These are phyloP conservation scores for Pelobates cultripes DNA, from an alignment of 2,797 vertebrate species.

Conservation along the genomic window DNA sequence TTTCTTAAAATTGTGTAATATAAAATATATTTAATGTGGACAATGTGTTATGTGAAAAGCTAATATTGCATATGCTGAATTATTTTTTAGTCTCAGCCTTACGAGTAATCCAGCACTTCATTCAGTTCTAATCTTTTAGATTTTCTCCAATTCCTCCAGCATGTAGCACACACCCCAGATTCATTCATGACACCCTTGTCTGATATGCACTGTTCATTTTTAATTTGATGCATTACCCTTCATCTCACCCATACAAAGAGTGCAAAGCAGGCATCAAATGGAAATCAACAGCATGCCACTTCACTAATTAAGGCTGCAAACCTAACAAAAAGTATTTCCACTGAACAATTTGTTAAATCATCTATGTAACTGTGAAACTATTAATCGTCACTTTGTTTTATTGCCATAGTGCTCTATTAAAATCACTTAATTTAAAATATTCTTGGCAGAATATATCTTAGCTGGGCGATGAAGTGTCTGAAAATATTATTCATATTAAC, in stretches of 20 bases:
- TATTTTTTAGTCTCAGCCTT: too few species aligned
- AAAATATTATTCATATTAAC: too few species aligned
- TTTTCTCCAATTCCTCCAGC: too few species aligned
- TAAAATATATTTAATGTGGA: too few species aligned
- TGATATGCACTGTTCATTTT: slow-evolving; percentile 3
- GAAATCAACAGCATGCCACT: slow-evolving; percentile 10
- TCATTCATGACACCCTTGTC: slow-evolving; percentile 2
- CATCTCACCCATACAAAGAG: slow-evolving; percentile 4
- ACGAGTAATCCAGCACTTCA: too few species aligned
- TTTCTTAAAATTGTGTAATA: too few species aligned
- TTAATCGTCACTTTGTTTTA: background rate
- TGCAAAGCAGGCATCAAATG: background rate
- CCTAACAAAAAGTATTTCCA: background rate
- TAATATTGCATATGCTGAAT: too few species aligned
- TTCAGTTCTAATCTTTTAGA: too few species aligned
- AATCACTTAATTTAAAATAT: background rate
- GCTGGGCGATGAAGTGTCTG: too few species aligned
- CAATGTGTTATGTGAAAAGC: too few species aligned
- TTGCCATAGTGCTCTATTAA: background rate
- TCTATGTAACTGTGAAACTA: background rate
- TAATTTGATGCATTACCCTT: slow-evolving; percentile 7
- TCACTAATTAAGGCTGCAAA: background rate
- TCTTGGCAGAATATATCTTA: too few species aligned
- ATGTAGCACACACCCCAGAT: background rate
- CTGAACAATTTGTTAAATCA: background rate